Conservation (phyloP, 2,888 invertebrate species). For the Glaucopsyche alexis region DNA sequence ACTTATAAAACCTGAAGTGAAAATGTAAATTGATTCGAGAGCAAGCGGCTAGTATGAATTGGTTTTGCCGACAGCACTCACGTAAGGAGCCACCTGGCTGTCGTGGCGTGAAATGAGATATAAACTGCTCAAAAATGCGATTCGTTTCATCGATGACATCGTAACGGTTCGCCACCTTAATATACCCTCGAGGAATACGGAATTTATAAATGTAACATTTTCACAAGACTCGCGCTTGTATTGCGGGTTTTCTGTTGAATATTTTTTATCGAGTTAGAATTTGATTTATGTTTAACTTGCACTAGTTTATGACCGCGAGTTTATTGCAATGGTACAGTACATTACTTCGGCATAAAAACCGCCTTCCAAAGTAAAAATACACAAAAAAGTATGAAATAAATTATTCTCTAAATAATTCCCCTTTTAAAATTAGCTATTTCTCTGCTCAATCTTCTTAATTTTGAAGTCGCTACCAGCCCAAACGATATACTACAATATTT, state of each 20-base stretch:
- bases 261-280: conserved; percentile 6
- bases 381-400: no score
- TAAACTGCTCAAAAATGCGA: conserved; percentile 69
- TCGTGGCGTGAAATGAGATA: conserved; percentile 71
- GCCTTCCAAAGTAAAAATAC: neutral
- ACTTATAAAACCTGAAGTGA: neutral
- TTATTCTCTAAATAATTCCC: no score
- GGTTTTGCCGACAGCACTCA: conserved; percentile 59
- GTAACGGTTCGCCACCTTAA: conserved; percentile 45
- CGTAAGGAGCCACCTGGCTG: conserved; percentile 51
- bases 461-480: no score
- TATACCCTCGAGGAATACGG: conserved; percentile 40
- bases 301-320: neutral
- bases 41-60: conserved; percentile 60
- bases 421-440: no score
- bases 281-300: conserved; percentile 10
- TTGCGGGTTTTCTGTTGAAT: conserved; percentile 4
- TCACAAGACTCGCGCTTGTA: neutral
- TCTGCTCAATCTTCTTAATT: no score
- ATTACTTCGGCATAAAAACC: neutral
- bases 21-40: conserved; percentile 18
- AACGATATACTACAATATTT: no score
- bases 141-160: conserved; percentile 48
- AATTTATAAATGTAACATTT: conserved; percentile 34
- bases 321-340: neutral